Evolutionary conservation across 30 jellyfish, hydroid and myxozoan species (phyloP), one percentile per base, ranked within the genome.

Genomic region (Phacellophora camtschatica): DNA sequence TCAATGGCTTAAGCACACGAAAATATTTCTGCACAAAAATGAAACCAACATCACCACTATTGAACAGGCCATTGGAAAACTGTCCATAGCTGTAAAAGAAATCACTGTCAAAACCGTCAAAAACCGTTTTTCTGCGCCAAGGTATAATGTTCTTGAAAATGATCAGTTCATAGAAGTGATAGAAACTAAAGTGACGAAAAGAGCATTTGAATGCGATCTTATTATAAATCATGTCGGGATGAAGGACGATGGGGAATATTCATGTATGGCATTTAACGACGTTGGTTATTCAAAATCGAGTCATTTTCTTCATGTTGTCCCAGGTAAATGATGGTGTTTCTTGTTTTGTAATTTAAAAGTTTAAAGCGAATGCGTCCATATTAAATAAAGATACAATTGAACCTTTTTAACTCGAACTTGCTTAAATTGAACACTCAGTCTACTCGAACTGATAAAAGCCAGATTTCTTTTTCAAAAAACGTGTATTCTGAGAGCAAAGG

Each of bases 251-350:
- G 94, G 74, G 23, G 70, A 18, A 37, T 82, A 65, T 41, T 34
- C 85, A 8, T 82, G 94, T 63, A 4, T 67, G 12, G 81, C 67
- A 15, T 82, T 82, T 63, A 82, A 82, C 29, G 81, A 55, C 1
- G 73, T 55, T 68, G 94, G 94, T 2, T 82, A 18, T 42, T 66
- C 94, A 36, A 43, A 55, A 65, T 85, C 35, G 33, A 43, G 35
- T 29, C 51, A 27, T 4, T 8, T 4, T 46, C 74, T 82, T 22
- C 73, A 37, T 22, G 86, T 82, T 28, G 36, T 57, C 19, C 88
- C 88, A 35, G 66, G 88, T 75, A 30, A 20, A 62, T 33, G 13
- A 6, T 28, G 59, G 18, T 25, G 1, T 65, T 0, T 59, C 30
- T 59, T 5, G 4, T 4, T 4, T 19, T 4, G 3, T 22, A 35